phyloP scores from a whole-genome alignment of 2,888 invertebrate species.

The Alloplasta piceator region DNA sequence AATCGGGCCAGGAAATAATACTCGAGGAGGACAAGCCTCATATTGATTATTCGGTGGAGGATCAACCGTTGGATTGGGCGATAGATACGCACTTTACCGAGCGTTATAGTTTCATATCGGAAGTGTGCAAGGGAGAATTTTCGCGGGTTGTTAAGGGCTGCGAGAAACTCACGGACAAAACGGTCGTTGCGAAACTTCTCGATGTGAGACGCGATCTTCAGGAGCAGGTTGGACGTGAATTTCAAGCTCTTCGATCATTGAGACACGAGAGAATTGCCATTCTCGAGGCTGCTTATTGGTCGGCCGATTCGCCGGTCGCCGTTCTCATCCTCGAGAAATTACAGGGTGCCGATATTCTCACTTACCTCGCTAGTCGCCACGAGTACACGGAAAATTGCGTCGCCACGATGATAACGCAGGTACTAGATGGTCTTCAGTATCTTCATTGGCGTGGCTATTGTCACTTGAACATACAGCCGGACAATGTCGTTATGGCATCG shows the following conservation, averaged over 20 bases:
- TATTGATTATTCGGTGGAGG: slow-evolving; percentile 90
- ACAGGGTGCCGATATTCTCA: slow-evolving; percentile 96
- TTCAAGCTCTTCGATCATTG: slow-evolving; percentile 91
- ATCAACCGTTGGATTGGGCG: slow-evolving; percentile 90
- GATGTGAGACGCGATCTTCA: slow-evolving; percentile 88
- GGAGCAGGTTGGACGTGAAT: slow-evolving; percentile 89
- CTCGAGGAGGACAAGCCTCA: slow-evolving; percentile 87
- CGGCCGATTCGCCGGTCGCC: slow-evolving; percentile 88
- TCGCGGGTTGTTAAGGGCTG: slow-evolving; percentile 93
- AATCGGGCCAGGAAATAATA: slow-evolving; percentile 89
- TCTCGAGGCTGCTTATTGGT: slow-evolving; percentile 89
- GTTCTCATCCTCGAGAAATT: slow-evolving; percentile 92
- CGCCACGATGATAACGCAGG: slow-evolving; percentile 93
- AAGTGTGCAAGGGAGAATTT: slow-evolving; percentile 93
- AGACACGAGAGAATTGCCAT: slow-evolving; percentile 95
- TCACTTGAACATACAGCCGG: slow-evolving; percentile 96
- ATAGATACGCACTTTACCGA: slow-evolving; percentile 88
- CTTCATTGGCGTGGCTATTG: slow-evolving; percentile 96
- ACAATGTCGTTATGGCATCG: slow-evolving; percentile 96
- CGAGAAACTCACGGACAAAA: slow-evolving; percentile 89
- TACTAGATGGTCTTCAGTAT: slow-evolving; percentile 96
- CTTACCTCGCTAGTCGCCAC: slow-evolving; percentile 94
- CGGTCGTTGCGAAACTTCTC: slow-evolving; percentile 93
- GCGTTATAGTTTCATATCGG: slow-evolving; percentile 93
- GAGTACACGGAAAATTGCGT: slow-evolving; percentile 97